Conservation (phyloP, 2,888 invertebrate genomes). For the Helobdella robusta region DNA sequence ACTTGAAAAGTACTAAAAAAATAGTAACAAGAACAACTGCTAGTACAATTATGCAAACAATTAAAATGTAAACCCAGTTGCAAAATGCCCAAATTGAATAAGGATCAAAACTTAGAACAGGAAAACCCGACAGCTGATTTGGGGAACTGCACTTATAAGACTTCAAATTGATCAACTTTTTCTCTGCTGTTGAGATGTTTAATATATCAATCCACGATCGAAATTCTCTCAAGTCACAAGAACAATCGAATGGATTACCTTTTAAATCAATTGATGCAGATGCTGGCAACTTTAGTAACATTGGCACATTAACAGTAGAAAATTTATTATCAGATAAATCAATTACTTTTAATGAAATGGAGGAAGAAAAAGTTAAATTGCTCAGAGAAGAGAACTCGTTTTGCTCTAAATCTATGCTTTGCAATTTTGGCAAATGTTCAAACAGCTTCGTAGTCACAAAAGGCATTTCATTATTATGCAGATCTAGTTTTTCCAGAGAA, state of each 20-base stretch:
- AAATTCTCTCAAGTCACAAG: not conserved
- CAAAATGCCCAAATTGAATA: slow-evolving; percentile 4
- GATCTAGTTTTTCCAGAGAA: not conserved
- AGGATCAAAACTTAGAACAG: slow-evolving; percentile 4
- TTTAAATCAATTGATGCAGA: not conserved
- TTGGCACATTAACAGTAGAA: not conserved
- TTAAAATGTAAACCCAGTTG: not conserved
- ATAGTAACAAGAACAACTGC: not conserved
- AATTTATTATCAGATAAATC: not conserved
- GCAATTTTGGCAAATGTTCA: not conserved
- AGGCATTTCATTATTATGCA: not conserved
- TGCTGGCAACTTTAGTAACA: not conserved
- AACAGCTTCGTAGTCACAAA: not conserved
- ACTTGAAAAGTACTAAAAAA: not conserved
- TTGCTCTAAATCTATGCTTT: too few relatives aligned
- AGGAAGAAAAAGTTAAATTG: too few relatives aligned
- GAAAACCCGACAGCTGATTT: not conserved
- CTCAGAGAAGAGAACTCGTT: too few relatives aligned
- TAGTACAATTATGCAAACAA: not conserved
- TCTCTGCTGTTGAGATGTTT: not conserved
- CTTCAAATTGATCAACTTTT: not conserved
- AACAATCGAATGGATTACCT: slow-evolving; percentile 7
- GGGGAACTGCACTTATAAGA: slow-evolving; percentile 6
- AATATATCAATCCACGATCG: not conserved
- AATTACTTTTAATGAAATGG: too few relatives aligned